phyloP scores from a whole-genome alignment of 2,888 invertebrate species.

The Microctonus aethiopoides region DNA sequence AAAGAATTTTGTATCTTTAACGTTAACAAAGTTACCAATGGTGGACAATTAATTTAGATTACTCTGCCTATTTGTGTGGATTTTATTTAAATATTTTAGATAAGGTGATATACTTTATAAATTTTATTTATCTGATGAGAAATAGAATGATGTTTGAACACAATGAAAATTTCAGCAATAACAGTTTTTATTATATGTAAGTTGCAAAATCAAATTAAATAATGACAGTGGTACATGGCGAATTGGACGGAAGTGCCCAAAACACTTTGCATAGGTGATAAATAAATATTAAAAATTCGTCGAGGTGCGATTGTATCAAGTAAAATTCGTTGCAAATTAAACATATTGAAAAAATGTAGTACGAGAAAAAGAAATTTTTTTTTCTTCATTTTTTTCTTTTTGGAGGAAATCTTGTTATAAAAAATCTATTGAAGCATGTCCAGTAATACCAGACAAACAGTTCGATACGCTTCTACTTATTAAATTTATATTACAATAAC shows the following conservation, averaged over 20 bases:
- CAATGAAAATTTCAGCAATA: slow-evolving; percentile 56
- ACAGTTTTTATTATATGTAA: slow-evolving; percentile 62
- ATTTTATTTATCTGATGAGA: slow-evolving; percentile 2
- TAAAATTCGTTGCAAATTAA: slow-evolving; percentile 53
- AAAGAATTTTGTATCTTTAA: too few species aligned
- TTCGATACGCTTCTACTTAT: slow-evolving; percentile 61
- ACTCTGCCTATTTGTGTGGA: too few species aligned
- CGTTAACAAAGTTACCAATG: too few species aligned
- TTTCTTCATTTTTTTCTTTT: slow-evolving; percentile 32
- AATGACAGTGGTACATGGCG: slow-evolving; percentile 64
- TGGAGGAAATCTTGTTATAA: slow-evolving; percentile 59
- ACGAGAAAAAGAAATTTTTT: slow-evolving; percentile 40
- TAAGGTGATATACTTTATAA: not conserved
- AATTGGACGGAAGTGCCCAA: slow-evolving; percentile 65
- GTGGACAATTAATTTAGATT: too few species aligned
- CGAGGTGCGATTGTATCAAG: slow-evolving; percentile 58
- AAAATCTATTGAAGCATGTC: slow-evolving; percentile 62
- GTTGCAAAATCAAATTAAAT: slow-evolving; percentile 58
- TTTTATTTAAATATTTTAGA: not conserved
- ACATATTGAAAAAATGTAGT: slow-evolving; percentile 51
- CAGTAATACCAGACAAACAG: slow-evolving; percentile 58
- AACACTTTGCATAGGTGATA: slow-evolving; percentile 65
- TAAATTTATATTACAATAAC: slow-evolving; percentile 65
- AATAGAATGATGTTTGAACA: slow-evolving; percentile 33
- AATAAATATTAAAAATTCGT: slow-evolving; percentile 60